These are phyloP conservation scores for Drosophila leonis DNA, from an alignment of 2,888 invertebrate species.

Conservation along the genomic window DNA sequence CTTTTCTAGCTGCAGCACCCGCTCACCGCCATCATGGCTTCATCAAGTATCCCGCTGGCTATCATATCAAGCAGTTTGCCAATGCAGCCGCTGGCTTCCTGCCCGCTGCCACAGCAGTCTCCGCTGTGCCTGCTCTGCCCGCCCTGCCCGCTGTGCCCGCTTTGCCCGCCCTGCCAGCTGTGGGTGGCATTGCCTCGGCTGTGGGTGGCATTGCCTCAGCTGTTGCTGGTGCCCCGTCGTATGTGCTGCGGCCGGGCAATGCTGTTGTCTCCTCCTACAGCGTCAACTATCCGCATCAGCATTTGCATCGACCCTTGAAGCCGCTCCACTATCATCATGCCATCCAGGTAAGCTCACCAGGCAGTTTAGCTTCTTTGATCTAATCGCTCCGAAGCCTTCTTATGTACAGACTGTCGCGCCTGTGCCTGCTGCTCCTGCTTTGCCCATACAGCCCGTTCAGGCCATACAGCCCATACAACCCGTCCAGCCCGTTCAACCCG, in stretches of 20 bases:
- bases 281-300: conserved; percentile 83
- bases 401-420: conserved; percentile 52
- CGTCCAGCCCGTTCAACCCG: conserved; percentile 33
- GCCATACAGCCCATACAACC: not conserved
- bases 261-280: conserved; percentile 83
- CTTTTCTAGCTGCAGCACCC: conserved; percentile 63
- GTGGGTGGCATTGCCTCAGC: conserved; percentile 44
- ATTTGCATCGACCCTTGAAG: conserved; percentile 68
- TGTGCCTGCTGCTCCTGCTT: conserved; percentile 23
- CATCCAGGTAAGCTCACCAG: conserved; percentile 46
- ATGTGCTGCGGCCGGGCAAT: conserved; percentile 81
- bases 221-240: conserved; percentile 63
- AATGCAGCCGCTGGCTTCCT: conserved; percentile 24
- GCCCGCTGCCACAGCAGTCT: conserved; percentile 18
- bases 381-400: conserved; percentile 51
- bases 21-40: conserved; percentile 49
- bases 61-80: conserved; percentile 49
- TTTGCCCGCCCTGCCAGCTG: conserved; percentile 30
- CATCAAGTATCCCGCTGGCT: conserved; percentile 57
- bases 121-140: conserved; percentile 27
- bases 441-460: conserved; percentile 23
- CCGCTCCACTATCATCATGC: conserved; percentile 67
- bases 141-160: conserved; percentile 31
- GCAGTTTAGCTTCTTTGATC: not conserved
- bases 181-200: conserved; percentile 27